Conservation (phyloP, 2,888 invertebrate genomes). For the Andrena praecox region DNA sequence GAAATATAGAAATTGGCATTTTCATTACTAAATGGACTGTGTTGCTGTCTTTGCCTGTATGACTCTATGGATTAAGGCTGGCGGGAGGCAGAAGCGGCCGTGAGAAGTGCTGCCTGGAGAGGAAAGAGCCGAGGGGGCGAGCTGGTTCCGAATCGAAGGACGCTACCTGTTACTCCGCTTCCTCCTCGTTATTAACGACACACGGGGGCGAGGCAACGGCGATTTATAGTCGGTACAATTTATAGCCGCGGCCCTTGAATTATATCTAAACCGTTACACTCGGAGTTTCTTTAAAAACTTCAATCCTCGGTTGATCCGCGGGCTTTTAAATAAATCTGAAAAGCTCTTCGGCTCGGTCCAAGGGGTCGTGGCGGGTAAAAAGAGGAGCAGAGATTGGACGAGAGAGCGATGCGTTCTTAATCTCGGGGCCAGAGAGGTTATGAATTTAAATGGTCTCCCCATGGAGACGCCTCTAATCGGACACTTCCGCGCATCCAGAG, state of each 20-base stretch:
- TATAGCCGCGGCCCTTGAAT: constrained; percentile 38
- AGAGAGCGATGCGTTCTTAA: constrained; percentile 30
- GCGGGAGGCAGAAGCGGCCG: neutral
- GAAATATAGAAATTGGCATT: no score
- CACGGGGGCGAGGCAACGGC: neutral
- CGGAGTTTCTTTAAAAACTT: constrained; percentile 31
- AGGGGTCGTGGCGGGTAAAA: neutral
- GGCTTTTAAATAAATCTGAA: constrained; percentile 18
- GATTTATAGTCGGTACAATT: constrained; percentile 39
- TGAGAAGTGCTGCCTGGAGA: neutral
- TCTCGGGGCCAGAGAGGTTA: constrained; percentile 16
- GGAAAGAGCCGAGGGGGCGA: neutral
- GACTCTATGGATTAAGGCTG: neutral
- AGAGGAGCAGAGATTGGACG: constrained; percentile 8
- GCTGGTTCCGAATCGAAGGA: constrained; percentile 20
- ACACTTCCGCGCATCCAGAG: constrained; percentile 25
- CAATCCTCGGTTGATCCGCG: neutral
- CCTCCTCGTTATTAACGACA: constrained; percentile 34
- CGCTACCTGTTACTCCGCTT: constrained; percentile 46
- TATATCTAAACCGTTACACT: constrained; percentile 30
- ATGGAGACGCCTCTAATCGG: constrained; percentile 1
- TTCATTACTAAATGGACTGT: no score
- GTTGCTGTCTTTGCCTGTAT: no score
- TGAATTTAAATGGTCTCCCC: constrained; percentile 36
- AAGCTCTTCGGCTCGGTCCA: neutral